Percentiles rank a stretch among this genome's conserved stretches.
Conservation (phyloP, 2,113 vertebrate genomes). For the Nerophis ophidion region DNA sequence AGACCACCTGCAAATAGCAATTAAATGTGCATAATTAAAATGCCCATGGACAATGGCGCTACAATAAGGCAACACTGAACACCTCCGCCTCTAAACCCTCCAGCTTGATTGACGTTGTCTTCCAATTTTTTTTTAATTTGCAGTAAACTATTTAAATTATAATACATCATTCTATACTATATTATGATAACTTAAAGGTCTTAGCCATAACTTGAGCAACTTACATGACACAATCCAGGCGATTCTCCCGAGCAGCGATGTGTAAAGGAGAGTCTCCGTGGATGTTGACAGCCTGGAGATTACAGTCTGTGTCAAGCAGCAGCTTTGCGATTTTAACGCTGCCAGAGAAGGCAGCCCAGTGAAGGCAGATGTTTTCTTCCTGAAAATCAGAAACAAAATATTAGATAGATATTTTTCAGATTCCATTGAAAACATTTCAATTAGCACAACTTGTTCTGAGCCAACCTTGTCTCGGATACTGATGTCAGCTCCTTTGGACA, state of each 20-base stretch:
- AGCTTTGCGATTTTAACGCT: constrained; percentile 91
- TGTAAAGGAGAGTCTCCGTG: constrained; percentile 95
- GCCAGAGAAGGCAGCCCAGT: constrained; percentile 97
- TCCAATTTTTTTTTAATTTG: too few relatives aligned
- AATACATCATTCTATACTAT: too few relatives aligned
- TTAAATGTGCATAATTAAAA: too few relatives aligned
- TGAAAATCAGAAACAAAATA: constrained; percentile 35
- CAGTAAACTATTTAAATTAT: too few relatives aligned
- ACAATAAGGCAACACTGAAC: too few relatives aligned
- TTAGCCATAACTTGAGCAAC: constrained; percentile 32
- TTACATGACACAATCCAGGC: constrained; percentile 90
- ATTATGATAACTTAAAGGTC: background rate
- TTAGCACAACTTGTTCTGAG: background rate
- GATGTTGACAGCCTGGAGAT: constrained; percentile 86
- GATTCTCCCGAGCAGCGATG: constrained; percentile 92
- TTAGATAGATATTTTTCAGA: background rate
- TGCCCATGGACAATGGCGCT: too few relatives aligned
- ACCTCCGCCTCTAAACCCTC: too few relatives aligned
- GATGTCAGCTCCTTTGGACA: constrained; percentile 88
- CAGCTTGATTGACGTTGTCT: too few relatives aligned
- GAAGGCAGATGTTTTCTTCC: constrained; percentile 97
- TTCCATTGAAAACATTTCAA: background rate
- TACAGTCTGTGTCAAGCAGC: constrained; percentile 82
- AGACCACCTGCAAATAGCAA: too few relatives aligned
- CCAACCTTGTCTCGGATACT: constrained; percentile 93